Evolutionary conservation across 2,113 vertebrate genomes (phyloP), one percentile per base, ranked within the genome.

Genomic region (Prionailurus viverrinus): DNA sequence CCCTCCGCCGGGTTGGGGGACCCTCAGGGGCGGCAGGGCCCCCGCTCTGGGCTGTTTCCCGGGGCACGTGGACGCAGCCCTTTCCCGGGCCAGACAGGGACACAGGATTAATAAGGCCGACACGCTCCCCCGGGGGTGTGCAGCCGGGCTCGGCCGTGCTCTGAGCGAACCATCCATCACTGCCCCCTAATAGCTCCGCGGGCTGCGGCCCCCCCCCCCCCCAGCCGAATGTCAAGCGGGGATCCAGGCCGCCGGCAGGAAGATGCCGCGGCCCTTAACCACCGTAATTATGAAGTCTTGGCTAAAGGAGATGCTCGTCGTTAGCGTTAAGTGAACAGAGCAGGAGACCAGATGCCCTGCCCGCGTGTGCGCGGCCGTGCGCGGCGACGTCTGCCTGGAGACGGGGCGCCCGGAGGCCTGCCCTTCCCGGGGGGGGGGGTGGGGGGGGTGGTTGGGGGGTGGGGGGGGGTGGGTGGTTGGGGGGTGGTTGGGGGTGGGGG

Each of bases 61-160:
- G 13, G 51, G 53, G 71, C 51, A 16, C 15, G 1, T 0, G 21
- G 41, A 12, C 18, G 1, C 48, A 7, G 63, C 6, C 1, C 0
- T 41, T 66, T 76, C 83, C 86, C 61, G 15, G 87, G 66, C 81
- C 89, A 93, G 86, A 76, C 81, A 89, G 96, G 95, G 68, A 81
- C 93, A 9, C 31, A 12, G 39, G 90, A 93, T 95, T 81, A 76
- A 91, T 65, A 69, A 85, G 96, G 71, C 97, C 0, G 2, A 1
- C 84, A 5, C 2, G 10, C 19, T 55, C 55, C 89, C 68, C 65
- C 19, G 0, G 53, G 76, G 68, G 45, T 7, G 55, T 3, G 58
- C 76, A 1, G 55, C 29, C 10, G 13, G 8, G 21, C 55, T 4
- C 4, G 13, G 92, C 78, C n/a, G 4, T 2, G 19, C 15, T 15